Base-by-base conservation (phyloP, 2,888 invertebrate species). In the Nymphalis c-album region DNA sequence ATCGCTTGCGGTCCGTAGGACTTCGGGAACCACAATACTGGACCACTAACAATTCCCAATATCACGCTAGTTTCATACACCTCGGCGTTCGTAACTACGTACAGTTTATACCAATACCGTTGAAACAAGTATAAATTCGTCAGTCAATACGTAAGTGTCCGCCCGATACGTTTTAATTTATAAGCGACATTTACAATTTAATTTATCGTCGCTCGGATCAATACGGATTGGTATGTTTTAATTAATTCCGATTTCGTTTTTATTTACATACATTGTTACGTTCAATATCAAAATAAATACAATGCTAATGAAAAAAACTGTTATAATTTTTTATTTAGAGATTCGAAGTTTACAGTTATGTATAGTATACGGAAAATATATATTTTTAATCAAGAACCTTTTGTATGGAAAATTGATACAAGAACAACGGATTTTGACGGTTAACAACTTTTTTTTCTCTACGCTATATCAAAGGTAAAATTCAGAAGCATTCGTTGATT, bases 1-100 rank as follows among this genome's bases (percentile, higher is more conserved):
- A 80, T 78, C 79, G 83, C 82, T 82, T 78, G 86, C 78, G 85
- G 86, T 81, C 74, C 75, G 75, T 71, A 79, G 77, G 78, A 83
- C 82, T 84, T 83, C 77, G 78, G 79, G 71, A 75, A 74, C 74
- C 78, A 72, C 77, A 78, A 76, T 77, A 74, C 72, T 68, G 69
- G 69, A 66, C 80, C 80, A 74, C 83, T 80, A 82, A 84, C 81
- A 78, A 81, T 80, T 75, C 73, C 76, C 75, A 76, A 70, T 74
- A 79, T 77, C 77, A 77, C 71, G 73, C 46, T 63, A 59, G 22
- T 46, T 35, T 57, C 57, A 57, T 57, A 57, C 40, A 57, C 57
- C 40, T 18, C 53, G 17, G 31, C n/a, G 35, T 63, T 20, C 1
- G 46, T 58, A 20, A 5, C 5, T 55, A 63, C 35, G 40, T 22